These are phyloP conservation scores for Microchrysa polita DNA, from an alignment of 2,888 invertebrate genomes.

Conservation along the genomic window DNA sequence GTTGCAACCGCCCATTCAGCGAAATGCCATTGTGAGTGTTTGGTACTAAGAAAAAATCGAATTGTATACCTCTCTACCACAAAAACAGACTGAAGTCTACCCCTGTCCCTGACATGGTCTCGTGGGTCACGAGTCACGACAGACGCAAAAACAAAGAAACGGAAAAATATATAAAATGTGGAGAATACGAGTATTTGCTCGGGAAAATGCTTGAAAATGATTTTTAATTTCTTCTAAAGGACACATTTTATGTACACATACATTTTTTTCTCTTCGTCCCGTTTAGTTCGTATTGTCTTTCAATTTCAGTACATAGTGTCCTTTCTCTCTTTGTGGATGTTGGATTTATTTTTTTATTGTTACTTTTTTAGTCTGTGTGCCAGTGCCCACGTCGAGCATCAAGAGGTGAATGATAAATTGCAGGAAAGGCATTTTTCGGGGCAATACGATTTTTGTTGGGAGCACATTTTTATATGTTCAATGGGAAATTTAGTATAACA, in stretches of 20 bases:
- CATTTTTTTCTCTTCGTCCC: constrained; percentile 1
- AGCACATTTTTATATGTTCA: constrained; percentile 1
- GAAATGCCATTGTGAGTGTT: no score
- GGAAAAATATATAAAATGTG: constrained; percentile 36
- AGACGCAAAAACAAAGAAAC: constrained; percentile 19
- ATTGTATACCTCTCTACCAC: no score
- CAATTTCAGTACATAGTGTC: no score
- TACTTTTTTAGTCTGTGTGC: no score
- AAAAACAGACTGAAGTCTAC: background rate
- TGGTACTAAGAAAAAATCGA: no score
- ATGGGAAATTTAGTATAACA: constrained; percentile 6
- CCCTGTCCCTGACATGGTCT: no score
- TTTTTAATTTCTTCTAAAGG: constrained; percentile 39
- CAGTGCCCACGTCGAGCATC: background rate
- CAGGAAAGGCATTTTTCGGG: constrained; percentile 10
- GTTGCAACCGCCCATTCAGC: no score
- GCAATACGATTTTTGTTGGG: background rate
- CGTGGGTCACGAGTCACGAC: no score
- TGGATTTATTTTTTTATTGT: no score
- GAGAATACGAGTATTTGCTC: constrained; percentile 23
- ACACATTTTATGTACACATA: no score
- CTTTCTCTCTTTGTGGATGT: no score
- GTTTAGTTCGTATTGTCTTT: no score
- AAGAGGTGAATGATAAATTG: constrained; percentile 31
- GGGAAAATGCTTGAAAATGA: constrained; percentile 36